Base-by-base conservation (phyloP, 2,797 vertebrate species). In the Echiichthys vipera region DNA sequence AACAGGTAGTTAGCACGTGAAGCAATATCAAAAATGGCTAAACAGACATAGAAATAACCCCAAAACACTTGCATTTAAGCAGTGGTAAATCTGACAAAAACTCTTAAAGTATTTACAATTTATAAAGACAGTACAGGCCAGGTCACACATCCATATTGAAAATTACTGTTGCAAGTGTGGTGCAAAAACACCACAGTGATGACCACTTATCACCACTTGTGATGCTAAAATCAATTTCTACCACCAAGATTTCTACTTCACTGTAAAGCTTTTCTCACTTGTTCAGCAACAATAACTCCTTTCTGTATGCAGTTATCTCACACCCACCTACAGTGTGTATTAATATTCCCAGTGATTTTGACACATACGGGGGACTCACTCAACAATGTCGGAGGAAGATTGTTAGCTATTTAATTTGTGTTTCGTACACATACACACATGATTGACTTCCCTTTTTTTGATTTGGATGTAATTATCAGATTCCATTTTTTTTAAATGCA, bases 201-300 rank as follows among this genome's bases (percentile, higher is more conserved):
- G 73, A 65, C 47, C 73, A 80, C 73, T 84, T 78, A 69, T 29
- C 37, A 73, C 34, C 56, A 76, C 55, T 53, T 51, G 43, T 20
- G 61, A 85, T 75, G 46, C 45, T 39, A 83, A 85, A 89, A 82
- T 90, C 85, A 78, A 78, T 90, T 51, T 73, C 63, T 65, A 57
- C 42, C 18, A n/a, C n/a, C n/a, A n/a, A 18, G 53, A 81, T 73
- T 78, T 78, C 51, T 70, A 78, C 77, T 65, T 70, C 5, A 50
- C 71, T 49, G 55, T 55, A 36, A 80, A 58, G 80, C 83, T 86
- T 83, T 89, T 91, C 74, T 84, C 82, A 83, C 88, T 46, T 81
- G 25, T 58, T 72, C 47, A 56, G 55, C 22, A 56, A 75, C 75
- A 68, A 78, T 75, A 75, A 70, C 64, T 73, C 39, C n/a, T 68